Base-by-base conservation (phyloP, 35 echinoderm and acorn worm genomes). In the Heliocidaris erythrogramma region DNA sequence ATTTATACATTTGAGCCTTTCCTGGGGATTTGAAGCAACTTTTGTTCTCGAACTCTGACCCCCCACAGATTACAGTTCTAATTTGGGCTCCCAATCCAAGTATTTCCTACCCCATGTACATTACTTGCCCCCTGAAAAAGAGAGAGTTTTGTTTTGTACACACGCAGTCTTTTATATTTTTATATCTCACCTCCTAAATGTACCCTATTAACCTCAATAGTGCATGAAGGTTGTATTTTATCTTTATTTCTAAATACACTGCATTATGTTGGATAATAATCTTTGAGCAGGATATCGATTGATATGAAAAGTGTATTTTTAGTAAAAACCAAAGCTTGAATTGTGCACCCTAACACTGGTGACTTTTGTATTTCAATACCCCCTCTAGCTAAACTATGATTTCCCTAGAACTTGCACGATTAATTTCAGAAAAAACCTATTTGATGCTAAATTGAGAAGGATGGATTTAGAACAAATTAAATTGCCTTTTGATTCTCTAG, bases 1-100 rank as follows among this genome's bases (percentile, higher is more conserved):
- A 89, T 89, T 89, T 89, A 89, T 47, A 89, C 87, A 89, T 89
- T 48, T 89, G 31, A 89, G 47, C 87, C 87, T 89, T 89, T 89
- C 87, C 24, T 35, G 6, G 87, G 87, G 87, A 89, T 89, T 89
- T 89, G 87, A 89, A 89, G 87, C 87, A 89, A 89, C 87, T 89
- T 89, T 89, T 89, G 87, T 89, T 89, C 47, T 48, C 47, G 87
- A 89, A 32, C 87, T 89, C 31, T 89, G 47, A 89, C 87, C 87
- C 87, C 47, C 8, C 18, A 7, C 7, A 89, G 87, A 48, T 47
- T 89, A 27, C 47, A 47, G 87, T 48, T 89, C 87, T 89, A 89
- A 89, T 89, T 89, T 89, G 29, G 24, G 87, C 87, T 89, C 87
- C 65, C 65, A 78, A 4, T 24, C 7, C 65, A 78, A 78, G 65